These are phyloP conservation scores for Meda fulgida DNA, from an alignment of 2,797 vertebrate species.

Conservation along the genomic window DNA sequence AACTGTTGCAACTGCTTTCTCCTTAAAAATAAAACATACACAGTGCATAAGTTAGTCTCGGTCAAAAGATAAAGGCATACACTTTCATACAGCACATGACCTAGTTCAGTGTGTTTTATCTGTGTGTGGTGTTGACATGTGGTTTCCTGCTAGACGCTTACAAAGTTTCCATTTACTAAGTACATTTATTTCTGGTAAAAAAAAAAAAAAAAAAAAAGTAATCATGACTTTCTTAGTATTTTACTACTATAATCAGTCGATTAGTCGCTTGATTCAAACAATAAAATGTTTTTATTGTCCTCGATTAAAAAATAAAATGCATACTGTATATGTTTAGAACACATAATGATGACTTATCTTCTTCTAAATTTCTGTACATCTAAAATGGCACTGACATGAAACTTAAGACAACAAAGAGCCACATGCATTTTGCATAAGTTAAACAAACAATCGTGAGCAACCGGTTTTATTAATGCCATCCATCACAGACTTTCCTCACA, in stretches of 20 bases:
- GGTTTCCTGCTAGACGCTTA: conserved; percentile 27
- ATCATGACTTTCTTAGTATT: not conserved
- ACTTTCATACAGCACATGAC: not conserved
- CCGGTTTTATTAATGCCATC: not conserved
- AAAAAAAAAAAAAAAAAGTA: not conserved
- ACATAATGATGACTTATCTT: too few relatives aligned
- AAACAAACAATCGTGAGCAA: conserved; percentile 18
- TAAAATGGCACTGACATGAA: conserved; percentile 41
- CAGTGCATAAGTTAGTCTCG: not conserved
- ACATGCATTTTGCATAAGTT: conserved; percentile 19
- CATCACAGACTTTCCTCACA: not conserved
- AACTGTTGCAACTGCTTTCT: conserved; percentile 19
- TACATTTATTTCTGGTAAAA: not conserved
- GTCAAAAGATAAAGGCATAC: not conserved
- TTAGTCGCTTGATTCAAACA: not conserved
- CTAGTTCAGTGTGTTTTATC: conserved; percentile 1
- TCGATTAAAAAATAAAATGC: not conserved
- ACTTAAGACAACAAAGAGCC: conserved; percentile 23
- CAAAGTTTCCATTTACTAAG: conserved; percentile 3
- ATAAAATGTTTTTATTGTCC: not conserved
- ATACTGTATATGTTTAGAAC: not conserved
- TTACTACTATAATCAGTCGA: not conserved
- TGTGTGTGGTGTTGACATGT: not conserved
- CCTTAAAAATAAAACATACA: conserved; percentile 34
- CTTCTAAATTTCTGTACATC: not conserved